Evolutionary conservation across 2,888 invertebrate species (phyloP).

Genomic region (Uropetala carovei): DNA sequence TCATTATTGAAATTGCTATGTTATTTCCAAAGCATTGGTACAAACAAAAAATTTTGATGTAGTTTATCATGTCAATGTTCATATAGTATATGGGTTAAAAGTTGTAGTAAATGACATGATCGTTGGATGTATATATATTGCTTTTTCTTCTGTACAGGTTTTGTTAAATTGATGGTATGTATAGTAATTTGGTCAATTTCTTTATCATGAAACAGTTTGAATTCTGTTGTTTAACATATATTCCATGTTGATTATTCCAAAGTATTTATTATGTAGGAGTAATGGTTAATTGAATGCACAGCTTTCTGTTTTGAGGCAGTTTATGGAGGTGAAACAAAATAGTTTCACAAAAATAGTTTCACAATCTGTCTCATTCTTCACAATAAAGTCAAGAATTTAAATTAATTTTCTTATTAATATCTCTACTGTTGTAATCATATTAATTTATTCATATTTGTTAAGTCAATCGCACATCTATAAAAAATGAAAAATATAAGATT

Average conservation of each 20-base stretch:
- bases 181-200: not conserved
- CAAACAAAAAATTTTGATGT: slow-evolving; percentile 7
- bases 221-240: not conserved
- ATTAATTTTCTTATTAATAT: not conserved
- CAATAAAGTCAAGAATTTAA: not conserved
- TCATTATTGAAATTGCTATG: not conserved
- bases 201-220: not conserved
- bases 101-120: not conserved
- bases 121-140: slow-evolving; percentile 7
- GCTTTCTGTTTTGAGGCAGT: not conserved
- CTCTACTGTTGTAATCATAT: not conserved
- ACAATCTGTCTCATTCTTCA: not conserved
- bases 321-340: not conserved
- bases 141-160: slow-evolving; percentile 18
- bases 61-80: slow-evolving; percentile 8
- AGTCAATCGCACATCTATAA: slow-evolving; percentile 14
- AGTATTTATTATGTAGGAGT: not conserved
- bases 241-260: not conserved
- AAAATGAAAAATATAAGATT: slow-evolving; percentile 20
- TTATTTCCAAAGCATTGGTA: not conserved
- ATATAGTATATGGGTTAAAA: not conserved
- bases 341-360: too few relatives aligned
- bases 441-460: slow-evolving; percentile 5
- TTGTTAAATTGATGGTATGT: slow-evolving; percentile 2
- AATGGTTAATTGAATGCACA: not conserved